A percentile compares a stretch with the other conserved stretches of the same genome.
These are phyloP conservation scores for Synanthedon formicaeformis DNA, from an alignment of 2,888 invertebrate genomes.

Conservation along the genomic window DNA sequence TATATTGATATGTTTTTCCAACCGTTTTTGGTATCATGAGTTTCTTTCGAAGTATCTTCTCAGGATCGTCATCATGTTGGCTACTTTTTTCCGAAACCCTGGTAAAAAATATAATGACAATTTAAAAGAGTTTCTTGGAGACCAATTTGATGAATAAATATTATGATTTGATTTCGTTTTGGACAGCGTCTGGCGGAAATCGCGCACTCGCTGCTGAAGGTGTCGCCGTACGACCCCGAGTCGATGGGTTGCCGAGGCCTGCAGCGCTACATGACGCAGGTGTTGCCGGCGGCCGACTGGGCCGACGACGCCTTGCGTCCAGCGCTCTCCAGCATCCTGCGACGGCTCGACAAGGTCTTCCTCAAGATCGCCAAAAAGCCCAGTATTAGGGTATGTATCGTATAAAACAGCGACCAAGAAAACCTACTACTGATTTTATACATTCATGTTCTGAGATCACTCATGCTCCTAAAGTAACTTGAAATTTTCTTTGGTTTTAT, in stretches of 20 bases:
- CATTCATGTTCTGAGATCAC: background rate
- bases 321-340: conserved; percentile 89
- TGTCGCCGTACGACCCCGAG: conserved; percentile 97
- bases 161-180: no score
- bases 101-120: no score
- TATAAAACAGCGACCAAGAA: no score
- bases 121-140: no score
- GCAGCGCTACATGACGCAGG: conserved; percentile 91
- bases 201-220: conserved; percentile 95
- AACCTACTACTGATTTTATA: background rate
- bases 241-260: conserved; percentile 97
- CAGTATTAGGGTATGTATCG: conserved; percentile 78
- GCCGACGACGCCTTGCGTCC: conserved; percentile 92
- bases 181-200: conserved; percentile 92
- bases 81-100: no score
- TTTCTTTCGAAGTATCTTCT: no score
- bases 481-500: no score
- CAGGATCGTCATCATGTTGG: no score
- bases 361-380: conserved; percentile 97
- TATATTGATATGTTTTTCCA: no score
- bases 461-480: background rate
- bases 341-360: conserved; percentile 96
- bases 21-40: no score
- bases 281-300: conserved; percentile 97
- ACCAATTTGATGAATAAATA: no score